Conservation (phyloP, 2,113 vertebrate genomes). For the Corythornis cristatus region DNA sequence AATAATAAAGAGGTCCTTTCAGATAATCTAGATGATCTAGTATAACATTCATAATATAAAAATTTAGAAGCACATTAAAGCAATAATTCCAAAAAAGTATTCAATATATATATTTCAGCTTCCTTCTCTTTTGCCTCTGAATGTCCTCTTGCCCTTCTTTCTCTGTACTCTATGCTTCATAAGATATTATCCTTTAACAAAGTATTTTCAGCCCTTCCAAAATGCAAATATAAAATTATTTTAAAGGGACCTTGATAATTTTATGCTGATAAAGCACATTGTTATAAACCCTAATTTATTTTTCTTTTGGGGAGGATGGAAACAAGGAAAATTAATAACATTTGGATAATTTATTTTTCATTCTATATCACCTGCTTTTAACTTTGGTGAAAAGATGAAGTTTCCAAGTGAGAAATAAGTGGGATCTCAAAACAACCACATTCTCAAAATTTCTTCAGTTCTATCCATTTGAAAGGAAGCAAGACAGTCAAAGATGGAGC, state of each 20-base stretch:
- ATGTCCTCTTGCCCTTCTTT: background rate
- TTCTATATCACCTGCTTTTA: background rate
- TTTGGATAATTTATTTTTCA: background rate
- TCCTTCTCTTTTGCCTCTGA: background rate
- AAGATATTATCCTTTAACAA: background rate
- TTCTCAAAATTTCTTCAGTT: background rate
- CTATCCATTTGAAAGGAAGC: background rate
- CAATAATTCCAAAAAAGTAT: background rate
- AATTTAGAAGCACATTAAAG: slow-evolving; percentile 14
- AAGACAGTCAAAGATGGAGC: background rate
- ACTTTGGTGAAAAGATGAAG: background rate
- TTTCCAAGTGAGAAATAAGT: background rate
- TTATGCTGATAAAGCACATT: background rate
- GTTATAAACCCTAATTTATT: background rate
- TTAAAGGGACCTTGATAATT: background rate
- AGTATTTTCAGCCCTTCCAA: background rate
- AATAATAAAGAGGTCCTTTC: no score
- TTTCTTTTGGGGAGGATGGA: background rate
- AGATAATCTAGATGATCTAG: no score
- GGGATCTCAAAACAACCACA: background rate
- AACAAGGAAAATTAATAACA: background rate
- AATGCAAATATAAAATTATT: background rate
- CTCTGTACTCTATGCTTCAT: background rate
- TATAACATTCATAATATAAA: no score
- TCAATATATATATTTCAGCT: background rate